Conservation (phyloP, 2,797 vertebrate species). For the Labroides dimidiatus region DNA sequence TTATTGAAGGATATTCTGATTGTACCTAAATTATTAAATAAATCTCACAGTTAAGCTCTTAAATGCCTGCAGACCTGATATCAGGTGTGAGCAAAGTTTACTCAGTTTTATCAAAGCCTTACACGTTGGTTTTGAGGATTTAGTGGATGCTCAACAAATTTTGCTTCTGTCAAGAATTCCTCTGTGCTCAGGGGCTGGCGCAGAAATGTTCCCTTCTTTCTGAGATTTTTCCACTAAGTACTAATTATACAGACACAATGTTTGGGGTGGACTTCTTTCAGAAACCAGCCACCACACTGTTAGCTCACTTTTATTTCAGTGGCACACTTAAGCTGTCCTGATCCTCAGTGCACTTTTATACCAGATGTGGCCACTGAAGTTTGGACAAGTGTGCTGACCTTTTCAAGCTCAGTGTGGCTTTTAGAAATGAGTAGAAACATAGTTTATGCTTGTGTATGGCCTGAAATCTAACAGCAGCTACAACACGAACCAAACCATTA, state of each 20-base stretch:
- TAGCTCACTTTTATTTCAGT: neutral
- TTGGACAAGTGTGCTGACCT: constrained; percentile 34
- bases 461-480: neutral
- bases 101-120: neutral
- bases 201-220: neutral
- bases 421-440: constrained; percentile 9
- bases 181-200: neutral
- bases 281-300: fast-evolving
- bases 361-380: constrained; percentile 7
- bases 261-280: neutral
- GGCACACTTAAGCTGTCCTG: constrained; percentile 8
- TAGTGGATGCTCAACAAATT: neutral
- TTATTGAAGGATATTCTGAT: constrained; percentile 4
- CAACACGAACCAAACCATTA: neutral
- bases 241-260: neutral
- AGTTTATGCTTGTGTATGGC: neutral
- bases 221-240: neutral
- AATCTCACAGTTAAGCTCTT: constrained; percentile 8
- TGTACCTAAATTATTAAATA: neutral
- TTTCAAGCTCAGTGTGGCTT: constrained; percentile 27
- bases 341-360: neutral
- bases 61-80: neutral
- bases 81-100: neutral
- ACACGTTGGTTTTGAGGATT: neutral
- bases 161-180: neutral